phyloP scores from a whole-genome alignment of 2,113 vertebrate species.

The Tetraodon nigroviridis region DNA sequence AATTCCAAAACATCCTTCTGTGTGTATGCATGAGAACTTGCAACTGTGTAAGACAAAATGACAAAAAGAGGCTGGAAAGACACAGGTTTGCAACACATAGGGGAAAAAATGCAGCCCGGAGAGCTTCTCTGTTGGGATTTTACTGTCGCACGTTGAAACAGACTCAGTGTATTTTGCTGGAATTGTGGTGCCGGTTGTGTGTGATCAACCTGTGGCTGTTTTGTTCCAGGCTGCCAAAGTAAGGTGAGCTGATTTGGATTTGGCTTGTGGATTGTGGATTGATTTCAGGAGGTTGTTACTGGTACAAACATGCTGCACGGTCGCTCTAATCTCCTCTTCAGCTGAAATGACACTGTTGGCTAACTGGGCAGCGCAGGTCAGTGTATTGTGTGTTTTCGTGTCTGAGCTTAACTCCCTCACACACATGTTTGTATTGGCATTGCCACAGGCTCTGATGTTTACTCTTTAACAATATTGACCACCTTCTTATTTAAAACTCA shows the following conservation, averaged over 20 bases:
- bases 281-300: conserved; percentile 13
- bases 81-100: too few species aligned
- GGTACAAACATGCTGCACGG: conserved; percentile 14
- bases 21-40: too few species aligned
- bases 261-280: conserved; percentile 1
- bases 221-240: not conserved
- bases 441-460: not conserved
- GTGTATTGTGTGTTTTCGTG: conserved; percentile 6
- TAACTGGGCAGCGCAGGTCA: conserved; percentile 7
- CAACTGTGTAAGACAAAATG: too few species aligned
- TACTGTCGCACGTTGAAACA: too few species aligned
- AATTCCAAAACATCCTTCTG: too few species aligned
- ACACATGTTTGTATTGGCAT: not conserved
- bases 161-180: too few species aligned
- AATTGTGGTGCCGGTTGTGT: not conserved
- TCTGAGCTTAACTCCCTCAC: conserved; percentile 13
- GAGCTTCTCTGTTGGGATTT: too few species aligned
- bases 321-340: conserved; percentile 31
- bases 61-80: too few species aligned
- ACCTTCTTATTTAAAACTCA: too few species aligned
- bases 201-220: conserved; percentile 1
- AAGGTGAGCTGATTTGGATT: not conserved
- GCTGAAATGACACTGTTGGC: conserved; percentile 12
- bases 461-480: not conserved
- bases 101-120: too few species aligned